Evolutionary conservation across 2,113 vertebrate species (phyloP).

Genomic region (Eira barbara): DNA sequence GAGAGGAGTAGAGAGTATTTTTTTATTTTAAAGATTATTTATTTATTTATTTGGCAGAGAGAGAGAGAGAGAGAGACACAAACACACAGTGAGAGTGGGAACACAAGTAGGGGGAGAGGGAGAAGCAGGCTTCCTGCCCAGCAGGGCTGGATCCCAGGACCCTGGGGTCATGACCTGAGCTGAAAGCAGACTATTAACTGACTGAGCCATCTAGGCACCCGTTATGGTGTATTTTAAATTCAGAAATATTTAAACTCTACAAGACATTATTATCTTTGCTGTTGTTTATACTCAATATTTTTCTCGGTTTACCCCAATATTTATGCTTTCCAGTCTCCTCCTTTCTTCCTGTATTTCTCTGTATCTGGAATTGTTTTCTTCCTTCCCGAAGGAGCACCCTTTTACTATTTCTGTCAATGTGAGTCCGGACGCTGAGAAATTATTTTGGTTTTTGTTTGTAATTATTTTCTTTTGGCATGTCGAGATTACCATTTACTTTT

Average conservation of each 20-base stretch:
- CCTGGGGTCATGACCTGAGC: no score
- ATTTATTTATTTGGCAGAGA: no score
- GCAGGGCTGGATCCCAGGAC: no score
- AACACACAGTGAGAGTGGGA: no score
- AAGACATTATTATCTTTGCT: not conserved
- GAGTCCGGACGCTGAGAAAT: not conserved
- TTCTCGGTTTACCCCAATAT: not conserved
- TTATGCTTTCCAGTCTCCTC: not conserved
- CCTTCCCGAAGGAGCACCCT: not conserved
- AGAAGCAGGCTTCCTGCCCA: no score
- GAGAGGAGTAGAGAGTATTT: no score
- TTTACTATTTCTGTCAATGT: constrained; percentile 13
- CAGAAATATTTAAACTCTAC: not conserved
- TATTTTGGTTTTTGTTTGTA: not conserved
- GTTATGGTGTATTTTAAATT: not conserved
- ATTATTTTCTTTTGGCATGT: not conserved
- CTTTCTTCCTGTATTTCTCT: not conserved
- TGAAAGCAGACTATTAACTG: no score
- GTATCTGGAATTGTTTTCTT: not conserved
- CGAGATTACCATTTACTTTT: not conserved
- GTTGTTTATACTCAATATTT: not conserved
- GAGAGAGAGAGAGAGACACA: no score
- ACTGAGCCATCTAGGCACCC: no score
- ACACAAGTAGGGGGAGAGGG: no score
- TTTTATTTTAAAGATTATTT: no score